Evolutionary conservation across 1,140 invertebrate genomes (phyloP).

Genomic region (Drosophila sechellia): DNA sequence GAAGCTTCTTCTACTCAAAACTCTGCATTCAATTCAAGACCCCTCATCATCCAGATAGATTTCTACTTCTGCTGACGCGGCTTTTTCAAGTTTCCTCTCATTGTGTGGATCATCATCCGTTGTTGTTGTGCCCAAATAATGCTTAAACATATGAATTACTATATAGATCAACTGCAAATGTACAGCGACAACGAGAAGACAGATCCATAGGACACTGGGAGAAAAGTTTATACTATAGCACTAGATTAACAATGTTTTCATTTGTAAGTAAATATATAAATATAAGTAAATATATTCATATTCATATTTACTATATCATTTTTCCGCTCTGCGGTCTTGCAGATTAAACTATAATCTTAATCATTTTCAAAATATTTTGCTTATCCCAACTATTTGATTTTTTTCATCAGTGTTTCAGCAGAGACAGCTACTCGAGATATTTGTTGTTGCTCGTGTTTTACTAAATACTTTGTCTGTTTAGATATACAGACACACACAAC

Average conservation of each 20-base stretch:
- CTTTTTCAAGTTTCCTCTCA: constrained; percentile 60
- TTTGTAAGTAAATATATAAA: neutral
- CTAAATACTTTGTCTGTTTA: constrained; percentile 75
- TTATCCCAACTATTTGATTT: neutral
- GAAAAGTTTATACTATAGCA: neutral
- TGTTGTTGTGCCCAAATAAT: constrained; percentile 57
- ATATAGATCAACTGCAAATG: constrained; percentile 77
- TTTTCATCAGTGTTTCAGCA: constrained; percentile 16
- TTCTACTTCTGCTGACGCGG: constrained; percentile 60
- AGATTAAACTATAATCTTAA: too few species aligned
- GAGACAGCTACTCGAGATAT: constrained; percentile 67
- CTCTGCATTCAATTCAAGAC: constrained; percentile 10
- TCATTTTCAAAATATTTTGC: too few species aligned
- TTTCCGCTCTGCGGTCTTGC: too few species aligned
- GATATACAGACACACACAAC: constrained; percentile 40
- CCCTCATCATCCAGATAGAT: constrained; percentile 16
- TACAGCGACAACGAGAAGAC: constrained; percentile 14
- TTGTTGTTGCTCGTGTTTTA: constrained; percentile 64
- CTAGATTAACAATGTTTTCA: neutral
- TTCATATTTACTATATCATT: neutral
- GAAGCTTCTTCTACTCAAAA: constrained; percentile 7
- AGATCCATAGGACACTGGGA: constrained; percentile 19
- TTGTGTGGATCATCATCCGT: constrained; percentile 38
- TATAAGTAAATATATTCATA: too few species aligned
- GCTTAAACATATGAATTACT: constrained; percentile 74